A percentile compares a stretch with the other conserved stretches of the same genome.
Conservation (phyloP, 2,113 vertebrate genomes). For the Chlorodrepanis virens region DNA sequence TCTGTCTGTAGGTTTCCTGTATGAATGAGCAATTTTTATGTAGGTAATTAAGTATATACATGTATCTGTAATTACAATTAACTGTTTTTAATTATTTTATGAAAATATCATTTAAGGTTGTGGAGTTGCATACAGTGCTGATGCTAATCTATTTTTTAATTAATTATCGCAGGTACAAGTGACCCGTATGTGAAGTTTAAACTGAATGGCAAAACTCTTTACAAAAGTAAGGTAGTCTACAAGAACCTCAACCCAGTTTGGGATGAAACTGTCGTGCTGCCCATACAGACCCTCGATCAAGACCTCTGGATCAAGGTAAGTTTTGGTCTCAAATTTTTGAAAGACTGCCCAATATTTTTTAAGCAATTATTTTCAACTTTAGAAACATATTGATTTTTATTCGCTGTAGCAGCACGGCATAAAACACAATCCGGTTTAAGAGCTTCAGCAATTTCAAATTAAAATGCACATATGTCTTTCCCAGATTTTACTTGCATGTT, state of each 20-base stretch:
- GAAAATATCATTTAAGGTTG: background rate
- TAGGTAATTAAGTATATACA: background rate
- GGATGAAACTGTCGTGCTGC: constrained; percentile 90
- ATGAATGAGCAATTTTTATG: background rate
- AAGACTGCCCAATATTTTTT: background rate
- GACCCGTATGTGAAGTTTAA: constrained; percentile 97
- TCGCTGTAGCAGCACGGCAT: background rate
- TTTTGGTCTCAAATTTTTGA: background rate
- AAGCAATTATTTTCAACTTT: background rate
- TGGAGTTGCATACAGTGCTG: background rate
- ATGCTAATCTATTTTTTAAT: background rate
- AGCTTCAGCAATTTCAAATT: background rate
- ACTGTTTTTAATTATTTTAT: background rate
- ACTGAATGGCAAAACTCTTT: constrained; percentile 90
- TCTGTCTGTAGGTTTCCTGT: background rate
- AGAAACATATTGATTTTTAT: background rate
- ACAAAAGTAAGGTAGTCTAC: constrained; percentile 95
- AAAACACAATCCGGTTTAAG: background rate
- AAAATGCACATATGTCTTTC: constrained; percentile 8
- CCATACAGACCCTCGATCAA: constrained; percentile 84
- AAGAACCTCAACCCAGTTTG: constrained; percentile 92
- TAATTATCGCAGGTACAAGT: constrained; percentile 82
- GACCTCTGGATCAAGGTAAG: constrained; percentile 85
- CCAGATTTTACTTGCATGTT: background rate
- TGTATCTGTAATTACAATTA: background rate